Base-by-base conservation (phyloP, 2,113 vertebrate species). In the Atlantisia rogersi region DNA sequence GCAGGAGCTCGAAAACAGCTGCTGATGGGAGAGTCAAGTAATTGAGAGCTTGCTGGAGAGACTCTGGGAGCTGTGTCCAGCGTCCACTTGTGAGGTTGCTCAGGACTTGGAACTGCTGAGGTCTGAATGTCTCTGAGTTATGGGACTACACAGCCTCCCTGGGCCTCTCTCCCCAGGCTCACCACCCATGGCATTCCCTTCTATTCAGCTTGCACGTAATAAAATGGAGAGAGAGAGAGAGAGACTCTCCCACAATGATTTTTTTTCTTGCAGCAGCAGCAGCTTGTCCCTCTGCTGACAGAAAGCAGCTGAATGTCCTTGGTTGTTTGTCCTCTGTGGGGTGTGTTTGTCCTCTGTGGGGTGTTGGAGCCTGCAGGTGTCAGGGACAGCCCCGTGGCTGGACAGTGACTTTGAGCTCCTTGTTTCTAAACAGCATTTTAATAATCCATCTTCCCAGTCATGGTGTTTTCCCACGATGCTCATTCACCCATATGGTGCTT, bases 11-110 rank as follows among this genome's bases (percentile, higher is more conserved):
- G 35, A 29, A 53, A 79, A 12, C 32, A 0, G 0, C 42, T 40
- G 31, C 39, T 9, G 2, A 44, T 67, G 6, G 1, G 15, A 3
- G 1, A 32, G 28, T 15, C 25, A 19, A 29, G 31, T 12, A 8
- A 20, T 8, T 6, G 53, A 73, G 70, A 32, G 11, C 32, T 44
- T 69, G 31, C 39, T 50, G 69, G 39, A 56, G 44, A 35, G 40
- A 22, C 9, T 42, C 31, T 29, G 40, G 10, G 71, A 88, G 18
- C 25, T 50, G 21, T 50, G 26, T 63, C n/a, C 7, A 3, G 13
- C 2, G 4, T 18, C 25, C 4, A 2, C 44, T 39, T 15, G 4
- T 28, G 32, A 37, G 32, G 29, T 32, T 78, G 18, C 8, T 56
- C 13, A 37, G 46, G 76, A 3, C 48, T 19, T 44, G 21, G 60